Percentiles rank a stretch among this genome's conserved stretches.
Conservation (phyloP, 2,797 vertebrate species). For the Labeo calbasu region DNA sequence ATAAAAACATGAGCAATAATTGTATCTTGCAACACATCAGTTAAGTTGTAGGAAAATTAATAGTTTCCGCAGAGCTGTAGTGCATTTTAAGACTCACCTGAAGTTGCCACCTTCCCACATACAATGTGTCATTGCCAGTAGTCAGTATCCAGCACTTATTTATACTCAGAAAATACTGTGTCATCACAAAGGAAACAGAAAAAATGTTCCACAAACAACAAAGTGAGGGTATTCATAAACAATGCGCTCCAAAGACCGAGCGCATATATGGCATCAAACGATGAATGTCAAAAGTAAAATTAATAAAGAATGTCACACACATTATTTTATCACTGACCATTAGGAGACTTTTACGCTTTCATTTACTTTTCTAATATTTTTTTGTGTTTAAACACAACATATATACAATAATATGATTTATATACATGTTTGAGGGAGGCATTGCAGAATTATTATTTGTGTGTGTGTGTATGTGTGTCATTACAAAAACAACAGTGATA, state of each 20-base stretch:
- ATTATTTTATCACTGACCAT: not conserved
- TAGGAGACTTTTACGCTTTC: not conserved
- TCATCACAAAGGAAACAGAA: conserved; percentile 50
- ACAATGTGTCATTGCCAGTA: conserved; percentile 22
- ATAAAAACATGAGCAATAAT: not conserved
- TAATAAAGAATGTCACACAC: not conserved
- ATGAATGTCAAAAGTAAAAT: not conserved
- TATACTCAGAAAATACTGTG: conserved; percentile 53
- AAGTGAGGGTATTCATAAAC: not conserved
- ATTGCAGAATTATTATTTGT: not conserved
- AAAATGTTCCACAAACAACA: conserved; percentile 8
- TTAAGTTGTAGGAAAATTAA: not conserved
- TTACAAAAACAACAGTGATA: too few relatives aligned
- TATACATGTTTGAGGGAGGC: not conserved
- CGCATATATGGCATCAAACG: not conserved
- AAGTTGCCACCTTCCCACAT: conserved; percentile 32
- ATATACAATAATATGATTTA: not conserved
- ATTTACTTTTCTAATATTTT: not conserved
- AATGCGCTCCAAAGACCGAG: not conserved
- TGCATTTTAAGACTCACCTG: conserved; percentile 54
- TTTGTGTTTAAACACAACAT: not conserved
- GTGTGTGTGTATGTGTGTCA: too few relatives aligned
- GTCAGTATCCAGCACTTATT: conserved; percentile 51
- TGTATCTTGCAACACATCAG: not conserved
- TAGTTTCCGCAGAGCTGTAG: conserved; percentile 1